Evolutionary conservation across 2,888 invertebrate species (phyloP).

Genomic region (Acanthacorydalis orientalis): DNA sequence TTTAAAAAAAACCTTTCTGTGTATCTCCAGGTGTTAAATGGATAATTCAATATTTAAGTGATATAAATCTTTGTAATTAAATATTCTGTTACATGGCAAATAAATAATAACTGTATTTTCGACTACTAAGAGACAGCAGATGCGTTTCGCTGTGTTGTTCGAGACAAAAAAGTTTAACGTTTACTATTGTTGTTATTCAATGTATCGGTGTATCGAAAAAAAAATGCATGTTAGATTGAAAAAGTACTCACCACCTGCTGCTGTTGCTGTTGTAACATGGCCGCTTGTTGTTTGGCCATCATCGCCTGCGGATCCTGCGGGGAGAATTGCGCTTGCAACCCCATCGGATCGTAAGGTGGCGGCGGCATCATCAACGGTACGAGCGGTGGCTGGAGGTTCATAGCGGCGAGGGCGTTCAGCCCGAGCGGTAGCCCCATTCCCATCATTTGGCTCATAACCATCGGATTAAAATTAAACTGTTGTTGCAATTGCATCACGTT

Average conservation of each 20-base stretch:
- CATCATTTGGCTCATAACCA: slow-evolving; percentile 71
- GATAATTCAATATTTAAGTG: too few species aligned
- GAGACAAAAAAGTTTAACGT: too few species aligned
- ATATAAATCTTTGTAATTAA: too few species aligned
- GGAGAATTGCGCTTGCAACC: slow-evolving; percentile 31
- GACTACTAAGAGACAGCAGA: too few species aligned
- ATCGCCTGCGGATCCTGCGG: slow-evolving; percentile 31
- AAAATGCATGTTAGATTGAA: slow-evolving; percentile 6
- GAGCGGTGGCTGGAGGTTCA: slow-evolving; percentile 87
- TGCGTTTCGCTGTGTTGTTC: too few species aligned
- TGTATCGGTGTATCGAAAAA: not conserved
- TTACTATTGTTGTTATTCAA: too few species aligned
- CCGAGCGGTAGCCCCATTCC: slow-evolving; percentile 67
- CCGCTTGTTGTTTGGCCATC: slow-evolving; percentile 53
- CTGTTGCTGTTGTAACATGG: slow-evolving; percentile 48
- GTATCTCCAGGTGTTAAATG: too few species aligned
- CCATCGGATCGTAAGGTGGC: slow-evolving; percentile 57
- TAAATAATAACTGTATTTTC: too few species aligned
- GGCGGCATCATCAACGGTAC: slow-evolving; percentile 81
- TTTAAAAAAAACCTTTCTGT: too few species aligned
- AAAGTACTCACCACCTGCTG: slow-evolving; percentile 42
- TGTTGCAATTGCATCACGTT: slow-evolving; percentile 74
- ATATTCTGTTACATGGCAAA: too few species aligned
- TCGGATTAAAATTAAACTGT: slow-evolving; percentile 74
- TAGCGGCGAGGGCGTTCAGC: slow-evolving; percentile 72